A percentile compares a stretch with the other conserved stretches of the same genome.
Evolutionary conservation across 1,140 invertebrate species (phyloP).

Genomic region (Rhyzopertha dominica): DNA sequence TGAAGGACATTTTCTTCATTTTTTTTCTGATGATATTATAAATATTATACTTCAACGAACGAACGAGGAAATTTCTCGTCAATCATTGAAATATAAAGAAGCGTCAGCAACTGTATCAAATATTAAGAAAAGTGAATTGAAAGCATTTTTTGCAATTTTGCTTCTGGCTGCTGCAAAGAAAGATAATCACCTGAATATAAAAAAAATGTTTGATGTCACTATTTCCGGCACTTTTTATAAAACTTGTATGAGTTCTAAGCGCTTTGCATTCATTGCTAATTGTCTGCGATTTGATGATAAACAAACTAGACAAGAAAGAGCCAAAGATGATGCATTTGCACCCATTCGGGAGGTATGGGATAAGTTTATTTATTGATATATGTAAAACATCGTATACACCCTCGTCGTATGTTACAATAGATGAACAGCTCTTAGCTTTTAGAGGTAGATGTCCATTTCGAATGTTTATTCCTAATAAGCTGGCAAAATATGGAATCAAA

Average conservation of each 20-base stretch:
- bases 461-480: constrained; percentile 41
- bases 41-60: constrained; percentile 17
- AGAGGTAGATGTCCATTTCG: constrained; percentile 26
- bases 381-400: constrained; percentile 29
- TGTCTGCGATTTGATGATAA: constrained; percentile 39
- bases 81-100: constrained; percentile 15
- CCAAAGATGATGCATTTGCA: constrained; percentile 34
- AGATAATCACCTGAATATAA: constrained; percentile 24
- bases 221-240: too few species aligned
- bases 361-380: constrained; percentile 32
- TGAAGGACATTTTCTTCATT: constrained; percentile 14
- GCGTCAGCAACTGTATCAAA: constrained; percentile 12
- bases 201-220: constrained; percentile 26
- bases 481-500: constrained; percentile 40
- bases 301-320: constrained; percentile 19
- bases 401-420: constrained; percentile 20
- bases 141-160: constrained; percentile 24
- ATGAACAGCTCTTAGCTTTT: constrained; percentile 28
- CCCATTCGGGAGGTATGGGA: constrained; percentile 39
- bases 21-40: constrained; percentile 17
- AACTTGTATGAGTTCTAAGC: too few species aligned
- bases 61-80: constrained; percentile 17
- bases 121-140: constrained; percentile 20
- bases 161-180: too few species aligned
- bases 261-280: too few species aligned